Conservation (phyloP, 2,888 invertebrate genomes). For the Bibio marci region DNA sequence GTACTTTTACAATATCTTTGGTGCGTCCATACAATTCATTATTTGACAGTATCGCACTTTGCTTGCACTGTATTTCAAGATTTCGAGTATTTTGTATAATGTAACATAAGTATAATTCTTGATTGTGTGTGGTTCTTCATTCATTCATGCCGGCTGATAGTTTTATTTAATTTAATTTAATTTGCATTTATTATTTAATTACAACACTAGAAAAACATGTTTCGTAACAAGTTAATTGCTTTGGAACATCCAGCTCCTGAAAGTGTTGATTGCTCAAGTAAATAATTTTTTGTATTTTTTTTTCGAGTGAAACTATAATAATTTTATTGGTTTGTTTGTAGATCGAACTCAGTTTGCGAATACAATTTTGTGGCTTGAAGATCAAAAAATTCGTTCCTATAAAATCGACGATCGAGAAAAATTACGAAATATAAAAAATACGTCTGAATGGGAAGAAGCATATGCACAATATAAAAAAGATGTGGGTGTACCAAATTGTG, state of each 20-base stretch:
- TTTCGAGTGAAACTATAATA: neutral
- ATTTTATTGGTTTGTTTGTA: constrained; percentile 25
- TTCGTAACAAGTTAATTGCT: constrained; percentile 58
- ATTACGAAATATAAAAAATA: constrained; percentile 48
- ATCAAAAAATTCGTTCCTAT: constrained; percentile 80
- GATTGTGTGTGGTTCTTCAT: too few species aligned
- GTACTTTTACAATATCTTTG: too few species aligned
- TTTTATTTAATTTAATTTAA: too few species aligned
- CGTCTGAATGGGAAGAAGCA: constrained; percentile 48
- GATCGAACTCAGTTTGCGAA: constrained; percentile 66
- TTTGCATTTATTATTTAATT: too few species aligned
- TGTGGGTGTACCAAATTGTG: constrained; percentile 52
- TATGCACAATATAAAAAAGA: constrained; percentile 60
- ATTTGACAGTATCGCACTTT: too few species aligned
- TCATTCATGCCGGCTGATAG: too few species aligned
- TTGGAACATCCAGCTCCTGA: constrained; percentile 60
- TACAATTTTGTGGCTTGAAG: constrained; percentile 79
- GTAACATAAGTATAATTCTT: too few species aligned
- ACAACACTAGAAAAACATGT: too few species aligned
- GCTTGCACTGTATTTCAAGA: too few species aligned
- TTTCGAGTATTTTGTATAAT: too few species aligned
- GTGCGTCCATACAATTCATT: too few species aligned
- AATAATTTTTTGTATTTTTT: constrained; percentile 13
- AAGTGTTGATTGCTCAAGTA: constrained; percentile 54
- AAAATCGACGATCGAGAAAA: constrained; percentile 62